phyloP scores from a whole-genome alignment of 2,113 vertebrate genomes.

The Hippocampus mohnikei region DNA sequence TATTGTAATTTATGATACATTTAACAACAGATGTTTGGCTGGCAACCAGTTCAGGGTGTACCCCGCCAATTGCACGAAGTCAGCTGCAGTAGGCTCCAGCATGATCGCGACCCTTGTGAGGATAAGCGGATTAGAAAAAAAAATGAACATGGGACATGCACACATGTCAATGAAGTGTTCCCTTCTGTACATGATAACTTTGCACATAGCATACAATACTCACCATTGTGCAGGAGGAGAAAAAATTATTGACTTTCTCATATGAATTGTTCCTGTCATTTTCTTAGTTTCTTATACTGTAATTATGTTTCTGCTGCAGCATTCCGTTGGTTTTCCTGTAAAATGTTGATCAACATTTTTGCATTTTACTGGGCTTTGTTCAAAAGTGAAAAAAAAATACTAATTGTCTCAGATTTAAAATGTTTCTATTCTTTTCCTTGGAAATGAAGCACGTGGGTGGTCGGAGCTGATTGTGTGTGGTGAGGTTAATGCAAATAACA shows the following conservation, averaged over 20 bases:
- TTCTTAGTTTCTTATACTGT: background rate
- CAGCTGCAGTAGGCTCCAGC: no score
- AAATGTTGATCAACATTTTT: background rate
- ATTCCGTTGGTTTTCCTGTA: background rate
- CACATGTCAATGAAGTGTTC: background rate
- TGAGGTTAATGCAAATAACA: slow-evolving; percentile 43
- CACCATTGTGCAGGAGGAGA: background rate
- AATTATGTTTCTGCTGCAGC: background rate
- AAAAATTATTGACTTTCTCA: background rate
- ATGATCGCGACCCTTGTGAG: no score
- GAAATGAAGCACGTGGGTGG: slow-evolving; percentile 28
- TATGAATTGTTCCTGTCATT: background rate
- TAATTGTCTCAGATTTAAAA: slow-evolving; percentile 10
- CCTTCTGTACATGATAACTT: background rate
- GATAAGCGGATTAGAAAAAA: no score
- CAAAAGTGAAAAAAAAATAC: background rate
- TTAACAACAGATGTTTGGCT: no score
- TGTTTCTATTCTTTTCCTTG: slow-evolving; percentile 24
- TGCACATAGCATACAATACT: background rate
- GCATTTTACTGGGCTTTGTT: background rate
- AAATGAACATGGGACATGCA: background rate
- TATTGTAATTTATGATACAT: no score
- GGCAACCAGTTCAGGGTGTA: no score
- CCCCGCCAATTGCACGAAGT: no score
- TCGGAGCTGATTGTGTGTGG: slow-evolving; percentile 19